Conservation (phyloP, 1,140 invertebrate genomes). For the Reticulitermes speratus region DNA sequence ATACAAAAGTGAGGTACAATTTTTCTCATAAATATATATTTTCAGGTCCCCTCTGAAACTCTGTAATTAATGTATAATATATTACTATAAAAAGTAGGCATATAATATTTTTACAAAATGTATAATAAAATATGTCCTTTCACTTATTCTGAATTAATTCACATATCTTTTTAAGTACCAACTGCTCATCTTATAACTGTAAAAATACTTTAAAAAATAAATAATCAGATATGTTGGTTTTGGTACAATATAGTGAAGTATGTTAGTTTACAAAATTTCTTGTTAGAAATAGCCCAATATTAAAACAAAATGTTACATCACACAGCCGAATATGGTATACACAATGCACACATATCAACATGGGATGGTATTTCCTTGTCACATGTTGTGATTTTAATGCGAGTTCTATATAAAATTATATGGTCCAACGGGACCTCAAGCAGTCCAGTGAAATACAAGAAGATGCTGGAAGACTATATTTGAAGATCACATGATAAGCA, state of each 20-base stretch:
- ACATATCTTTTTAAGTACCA: slow-evolving; percentile 14
- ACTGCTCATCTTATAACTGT: not conserved
- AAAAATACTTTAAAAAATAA: slow-evolving; percentile 19
- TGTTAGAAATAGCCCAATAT: not conserved
- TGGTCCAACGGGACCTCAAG: too few relatives aligned
- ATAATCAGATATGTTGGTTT: slow-evolving; percentile 21
- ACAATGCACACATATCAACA: too few relatives aligned
- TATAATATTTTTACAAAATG: not conserved
- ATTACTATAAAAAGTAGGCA: not conserved
- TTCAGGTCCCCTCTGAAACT: not conserved
- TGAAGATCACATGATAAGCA: too few relatives aligned
- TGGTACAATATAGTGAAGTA: not conserved
- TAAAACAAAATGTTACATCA: not conserved
- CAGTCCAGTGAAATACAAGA: too few relatives aligned
- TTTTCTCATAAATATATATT: not conserved
- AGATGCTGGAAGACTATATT: too few relatives aligned
- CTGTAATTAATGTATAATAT: slow-evolving; percentile 7
- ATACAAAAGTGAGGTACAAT: not conserved
- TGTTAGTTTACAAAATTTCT: not conserved
- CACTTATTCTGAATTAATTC: slow-evolving; percentile 9
- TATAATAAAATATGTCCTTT: slow-evolving; percentile 22
- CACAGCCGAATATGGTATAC: not conserved
- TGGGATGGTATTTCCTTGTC: too few relatives aligned
- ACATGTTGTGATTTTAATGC: too few relatives aligned
- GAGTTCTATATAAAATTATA: too few relatives aligned